Evolutionary conservation across 2,797 vertebrate genomes (phyloP).

Genomic region (Acanthis flammea): DNA sequence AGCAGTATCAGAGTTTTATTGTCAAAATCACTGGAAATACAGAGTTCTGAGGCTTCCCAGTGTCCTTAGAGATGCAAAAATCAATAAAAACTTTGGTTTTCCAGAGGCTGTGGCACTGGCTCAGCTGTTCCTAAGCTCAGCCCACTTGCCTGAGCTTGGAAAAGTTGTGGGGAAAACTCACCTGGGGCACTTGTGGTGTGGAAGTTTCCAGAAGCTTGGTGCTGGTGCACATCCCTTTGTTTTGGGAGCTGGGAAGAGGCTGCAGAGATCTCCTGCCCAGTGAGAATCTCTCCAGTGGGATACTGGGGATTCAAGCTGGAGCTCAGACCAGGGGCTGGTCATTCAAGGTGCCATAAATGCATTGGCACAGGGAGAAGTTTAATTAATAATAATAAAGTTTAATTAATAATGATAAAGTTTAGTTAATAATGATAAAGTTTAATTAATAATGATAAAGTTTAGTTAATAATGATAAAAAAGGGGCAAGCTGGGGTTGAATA

Average conservation of each 20-base stretch:
- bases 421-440: not conserved
- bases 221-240: not conserved
- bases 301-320: not conserved
- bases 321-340: not conserved
- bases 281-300: not conserved
- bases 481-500: not conserved
- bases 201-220: not conserved
- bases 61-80: not conserved
- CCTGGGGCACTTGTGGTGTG: not conserved
- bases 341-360: not conserved
- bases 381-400: not conserved
- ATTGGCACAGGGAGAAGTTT: not conserved
- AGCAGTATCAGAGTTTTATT: not conserved
- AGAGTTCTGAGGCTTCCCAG: not conserved
- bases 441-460: not conserved
- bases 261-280: not conserved
- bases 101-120: not conserved
- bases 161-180: not conserved
- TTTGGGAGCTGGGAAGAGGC: not conserved
- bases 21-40: not conserved
- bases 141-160: not conserved
- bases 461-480: not conserved
- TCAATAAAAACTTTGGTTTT: not conserved
- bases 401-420: not conserved
- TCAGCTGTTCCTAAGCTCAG: not conserved